Evolutionary conservation across 1,140 invertebrate species (phyloP).

Genomic region (Halotydeus destructor): DNA sequence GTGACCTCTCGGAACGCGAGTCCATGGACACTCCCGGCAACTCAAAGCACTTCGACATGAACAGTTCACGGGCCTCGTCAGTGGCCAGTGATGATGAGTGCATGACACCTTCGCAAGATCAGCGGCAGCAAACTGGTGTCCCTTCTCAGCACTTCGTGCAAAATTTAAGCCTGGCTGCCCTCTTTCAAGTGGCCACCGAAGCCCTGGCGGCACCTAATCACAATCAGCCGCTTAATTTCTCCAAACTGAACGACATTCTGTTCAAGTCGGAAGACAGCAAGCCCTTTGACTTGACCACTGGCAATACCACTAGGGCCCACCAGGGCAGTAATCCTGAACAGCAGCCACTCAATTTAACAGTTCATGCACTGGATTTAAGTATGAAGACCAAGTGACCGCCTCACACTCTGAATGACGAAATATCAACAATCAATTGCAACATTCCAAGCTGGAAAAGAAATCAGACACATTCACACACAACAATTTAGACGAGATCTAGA

Average conservation of each 20-base stretch:
- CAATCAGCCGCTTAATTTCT: constrained; percentile 1
- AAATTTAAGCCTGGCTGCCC: constrained; percentile 7
- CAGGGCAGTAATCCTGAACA: constrained; percentile 20
- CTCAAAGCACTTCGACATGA: not conserved
- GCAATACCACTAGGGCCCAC: not conserved
- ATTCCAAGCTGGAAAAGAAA: too few species aligned
- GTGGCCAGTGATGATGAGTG: not conserved
- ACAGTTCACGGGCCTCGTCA: not conserved
- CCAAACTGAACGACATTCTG: not conserved
- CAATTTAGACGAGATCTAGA: too few species aligned
- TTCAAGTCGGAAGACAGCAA: constrained; percentile 3
- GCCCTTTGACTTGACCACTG: constrained; percentile 1
- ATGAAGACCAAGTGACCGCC: constrained; percentile 36
- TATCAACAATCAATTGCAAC: too few species aligned
- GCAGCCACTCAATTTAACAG: constrained; percentile 47
- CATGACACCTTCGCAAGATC: not conserved
- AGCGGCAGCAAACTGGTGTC: not conserved
- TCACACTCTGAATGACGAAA: too few species aligned
- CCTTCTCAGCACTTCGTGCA: not conserved
- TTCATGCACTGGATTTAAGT: constrained; percentile 66
- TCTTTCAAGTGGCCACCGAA: constrained; percentile 3
- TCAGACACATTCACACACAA: too few species aligned
- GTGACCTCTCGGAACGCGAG: not conserved
- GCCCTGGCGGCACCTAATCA: not conserved
- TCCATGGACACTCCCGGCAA: not conserved